Evolutionary conservation across 2,113 vertebrate species (phyloP).

Genomic region (Sula dactylatra): DNA sequence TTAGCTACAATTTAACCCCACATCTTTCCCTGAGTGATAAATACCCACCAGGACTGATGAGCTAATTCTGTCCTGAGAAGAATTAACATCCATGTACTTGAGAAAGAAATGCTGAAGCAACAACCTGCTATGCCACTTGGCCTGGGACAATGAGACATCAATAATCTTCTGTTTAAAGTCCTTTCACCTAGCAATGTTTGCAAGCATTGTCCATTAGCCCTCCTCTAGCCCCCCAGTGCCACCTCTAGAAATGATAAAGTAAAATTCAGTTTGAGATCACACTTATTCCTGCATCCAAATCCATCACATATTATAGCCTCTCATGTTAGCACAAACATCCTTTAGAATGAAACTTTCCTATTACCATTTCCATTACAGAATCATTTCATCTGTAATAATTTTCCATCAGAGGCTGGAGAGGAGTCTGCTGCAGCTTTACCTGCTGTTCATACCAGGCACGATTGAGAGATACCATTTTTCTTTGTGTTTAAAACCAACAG

Average conservation of each 20-base stretch:
- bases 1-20: not conserved
- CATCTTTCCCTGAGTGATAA: not conserved
- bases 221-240: not conserved
- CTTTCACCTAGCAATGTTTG: not conserved
- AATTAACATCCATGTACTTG: slow-evolving; percentile 2
- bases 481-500: slow-evolving; percentile 72
- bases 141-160: not conserved
- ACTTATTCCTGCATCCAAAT: slow-evolving; percentile 16
- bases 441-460: slow-evolving; percentile 57
- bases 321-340: slow-evolving; percentile 36
- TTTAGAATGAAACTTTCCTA: slow-evolving; percentile 52
- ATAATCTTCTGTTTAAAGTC: not conserved
- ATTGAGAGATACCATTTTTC: slow-evolving; percentile 70
- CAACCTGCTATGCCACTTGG: slow-evolving; percentile 11
- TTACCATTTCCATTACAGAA: slow-evolving; percentile 54
- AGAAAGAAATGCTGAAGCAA: slow-evolving; percentile 36
- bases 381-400: slow-evolving; percentile 68
- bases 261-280: slow-evolving; percentile 22
- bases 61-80: not conserved
- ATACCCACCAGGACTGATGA: not conserved
- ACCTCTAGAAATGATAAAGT: slow-evolving; percentile 37
- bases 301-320: slow-evolving; percentile 7
- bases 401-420: slow-evolving; percentile 53
- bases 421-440: slow-evolving; percentile 54
- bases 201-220: not conserved